Conservation (phyloP, 2,797 vertebrate genomes). For the Eidolon dupreanum region DNA sequence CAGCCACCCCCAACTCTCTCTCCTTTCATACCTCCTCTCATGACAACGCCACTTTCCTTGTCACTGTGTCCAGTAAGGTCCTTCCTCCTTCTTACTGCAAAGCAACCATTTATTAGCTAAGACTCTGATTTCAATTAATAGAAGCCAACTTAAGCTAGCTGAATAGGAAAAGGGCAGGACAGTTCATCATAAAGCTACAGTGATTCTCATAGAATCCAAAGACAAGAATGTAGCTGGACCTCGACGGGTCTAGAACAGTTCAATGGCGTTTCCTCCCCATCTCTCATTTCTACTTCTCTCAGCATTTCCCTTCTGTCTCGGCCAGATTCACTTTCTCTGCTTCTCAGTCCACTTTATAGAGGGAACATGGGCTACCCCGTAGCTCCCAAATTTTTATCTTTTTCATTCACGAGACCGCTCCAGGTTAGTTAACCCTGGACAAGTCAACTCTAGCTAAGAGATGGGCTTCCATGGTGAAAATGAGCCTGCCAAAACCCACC, state of each 20-base stretch:
- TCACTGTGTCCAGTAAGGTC: not conserved
- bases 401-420: not conserved
- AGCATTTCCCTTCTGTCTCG: not conserved
- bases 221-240: not conserved
- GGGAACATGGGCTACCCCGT: not conserved
- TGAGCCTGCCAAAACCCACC: not conserved
- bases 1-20: not conserved
- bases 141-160: not conserved
- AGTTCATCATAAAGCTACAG: not conserved
- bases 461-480: not conserved
- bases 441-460: not conserved
- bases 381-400: not conserved
- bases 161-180: not conserved
- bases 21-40: not conserved
- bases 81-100: not conserved
- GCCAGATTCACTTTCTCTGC: not conserved
- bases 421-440: not conserved
- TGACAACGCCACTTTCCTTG: not conserved
- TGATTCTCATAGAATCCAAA: not conserved
- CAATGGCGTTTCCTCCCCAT: not conserved
- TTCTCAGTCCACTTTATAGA: not conserved
- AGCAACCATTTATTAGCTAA: not conserved
- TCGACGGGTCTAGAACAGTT: not conserved
- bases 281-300: not conserved
- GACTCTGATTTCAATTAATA: not conserved